Base-by-base conservation (phyloP, 2,888 invertebrate genomes). In the Dysmachus trigonus region DNA sequence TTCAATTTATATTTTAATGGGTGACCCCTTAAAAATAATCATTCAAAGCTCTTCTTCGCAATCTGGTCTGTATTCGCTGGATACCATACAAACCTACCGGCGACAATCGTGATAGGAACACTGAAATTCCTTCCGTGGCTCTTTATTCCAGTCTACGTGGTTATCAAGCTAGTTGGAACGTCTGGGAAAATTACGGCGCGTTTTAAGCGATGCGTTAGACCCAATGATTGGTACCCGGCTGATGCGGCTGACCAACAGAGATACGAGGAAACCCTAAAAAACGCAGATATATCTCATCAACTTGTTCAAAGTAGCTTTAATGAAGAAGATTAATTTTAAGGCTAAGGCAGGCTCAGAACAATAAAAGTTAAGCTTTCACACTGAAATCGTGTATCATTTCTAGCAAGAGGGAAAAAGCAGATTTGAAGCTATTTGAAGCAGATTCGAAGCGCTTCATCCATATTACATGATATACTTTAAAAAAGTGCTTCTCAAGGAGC, bases 191-290 rank as follows among this genome's bases (percentile, higher is more conserved):
- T 90, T 35, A 86, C 87, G 10, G 87, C 86, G 77, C 91, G 92
- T 0, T 89, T 92, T n/a, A 88, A 86, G 15, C 89, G 90, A 41
- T 88, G 90, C 8, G 89, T 90, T 47, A 88, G 90, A 1, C 91
- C 92, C 7, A 90, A 90, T 8, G 92, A 92, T 87, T 92, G 92
- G 92, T 92, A 91, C 89, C 92, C 92, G 0, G 62, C 87, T 0
- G 90, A 91, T 77, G 87, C 89, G 79, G 88, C 88, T 31, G 88
- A 91, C 47, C 90, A 90, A 2, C 91, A 91, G 82, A 87, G 88
- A 15, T 92, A 92, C 86, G 90, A 91, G 73, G 90, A 90, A 30
- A 84, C 88, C 2, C 87, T 91, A 86, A 90, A 90, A 4, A 90
- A 90, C 86, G 87, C 89, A 2, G 91, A 92, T 33, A 88, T 89